Base-by-base conservation (phyloP, 2,797 vertebrate species). In the Arctocebus calabarensis region DNA sequence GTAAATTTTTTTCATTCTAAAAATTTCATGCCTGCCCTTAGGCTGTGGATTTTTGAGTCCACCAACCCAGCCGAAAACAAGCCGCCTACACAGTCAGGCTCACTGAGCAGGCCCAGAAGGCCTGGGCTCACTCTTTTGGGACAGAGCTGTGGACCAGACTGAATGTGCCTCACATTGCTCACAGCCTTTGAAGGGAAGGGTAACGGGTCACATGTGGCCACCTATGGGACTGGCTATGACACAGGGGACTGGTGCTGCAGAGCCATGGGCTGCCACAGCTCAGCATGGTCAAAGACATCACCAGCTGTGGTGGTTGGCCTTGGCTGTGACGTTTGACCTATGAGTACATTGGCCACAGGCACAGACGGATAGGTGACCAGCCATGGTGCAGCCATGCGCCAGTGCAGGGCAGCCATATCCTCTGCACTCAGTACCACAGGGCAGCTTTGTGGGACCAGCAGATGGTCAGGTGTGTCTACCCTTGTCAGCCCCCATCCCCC, bases 141-240 rank as follows among this genome's bases (percentile, higher is more conserved):
- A 1, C 0, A 5, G 64, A 55, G 83, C 34, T 1, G 29, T 0
- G 71, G 32, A n/a, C n/a, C 20, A 0, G 37, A 16, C 43, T 4
- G 52, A n/a, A 20, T 45, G 2, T 25, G 2, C 1, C 86, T 73
- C 12, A 22, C 25, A n/a, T 14, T 0, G 4, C 55, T 22, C n/a
- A 0, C 0, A 0, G 1, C 25, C 68, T 29, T 32, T 75, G 82
- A 64, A 34, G 32, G 13, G 55, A 19, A 87, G 84, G 61, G 62
- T 14, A 7, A 34, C 22, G 52, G 0, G 3, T 66, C 57, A 43
- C 0, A 2, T 55, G 34, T 22, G 64, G 40, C 34, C 23, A 8
- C 71, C 68, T 29, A 71, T 4, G 23, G 68, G 48, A 61, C 4
- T 2, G 34, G 22, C 86, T 23, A 40, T 29, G 27, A 52, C 93